A percentile compares a stretch with the other conserved stretches of the same genome.
These are phyloP conservation scores for Cryptotermes secundus DNA, from an alignment of 1,140 invertebrate genomes.

Conservation along the genomic window DNA sequence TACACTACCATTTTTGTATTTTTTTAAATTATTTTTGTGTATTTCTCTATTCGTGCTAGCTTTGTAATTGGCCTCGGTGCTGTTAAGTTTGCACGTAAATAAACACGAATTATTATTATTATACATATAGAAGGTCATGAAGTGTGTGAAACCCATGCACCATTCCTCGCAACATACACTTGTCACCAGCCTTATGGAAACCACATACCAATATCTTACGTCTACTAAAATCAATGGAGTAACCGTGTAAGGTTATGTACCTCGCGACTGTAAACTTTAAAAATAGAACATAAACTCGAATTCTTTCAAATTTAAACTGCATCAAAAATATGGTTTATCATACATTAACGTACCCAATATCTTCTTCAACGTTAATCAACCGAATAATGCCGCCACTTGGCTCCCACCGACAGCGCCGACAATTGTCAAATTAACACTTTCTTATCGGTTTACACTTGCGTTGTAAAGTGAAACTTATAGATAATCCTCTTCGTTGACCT, in stretches of 20 bases:
- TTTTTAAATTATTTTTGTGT: too few relatives aligned
- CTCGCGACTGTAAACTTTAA: not conserved
- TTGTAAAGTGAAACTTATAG: not conserved
- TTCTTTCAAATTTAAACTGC: not conserved
- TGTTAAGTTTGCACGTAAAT: too few relatives aligned
- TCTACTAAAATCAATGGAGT: not conserved
- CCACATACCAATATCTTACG: too few relatives aligned
- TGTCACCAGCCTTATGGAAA: too few relatives aligned
- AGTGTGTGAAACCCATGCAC: too few relatives aligned
- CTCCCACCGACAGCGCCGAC: not conserved
- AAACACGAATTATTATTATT: too few relatives aligned
- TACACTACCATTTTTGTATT: too few relatives aligned
- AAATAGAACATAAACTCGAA: not conserved
- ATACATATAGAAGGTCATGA: too few relatives aligned
- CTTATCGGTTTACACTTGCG: not conserved
- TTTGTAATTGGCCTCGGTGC: too few relatives aligned
- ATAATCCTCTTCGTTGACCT: not conserved
- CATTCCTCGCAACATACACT: too few relatives aligned
- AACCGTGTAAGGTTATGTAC: not conserved
- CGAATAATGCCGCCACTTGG: not conserved
- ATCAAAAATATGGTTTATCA: not conserved
- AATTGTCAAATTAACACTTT: not conserved
- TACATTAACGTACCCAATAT: not conserved
- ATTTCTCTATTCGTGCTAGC: too few relatives aligned
- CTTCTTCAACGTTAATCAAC: not conserved